Base-by-base conservation (phyloP, 2,888 invertebrate genomes). In the Seladonia tumulorum region DNA sequence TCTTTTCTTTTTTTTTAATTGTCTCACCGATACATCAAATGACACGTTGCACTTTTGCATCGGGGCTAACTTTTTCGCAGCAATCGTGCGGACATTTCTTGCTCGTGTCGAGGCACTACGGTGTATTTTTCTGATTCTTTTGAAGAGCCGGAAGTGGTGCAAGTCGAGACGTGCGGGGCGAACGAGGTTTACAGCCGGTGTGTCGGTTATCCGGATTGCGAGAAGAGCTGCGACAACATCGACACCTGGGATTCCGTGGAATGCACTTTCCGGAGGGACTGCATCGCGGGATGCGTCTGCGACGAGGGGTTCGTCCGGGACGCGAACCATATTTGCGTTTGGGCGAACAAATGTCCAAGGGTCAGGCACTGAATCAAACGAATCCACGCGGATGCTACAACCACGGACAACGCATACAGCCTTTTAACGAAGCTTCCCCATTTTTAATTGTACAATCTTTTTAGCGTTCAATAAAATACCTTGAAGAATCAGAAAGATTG, bases 261-360 rank as follows among this genome's bases (percentile, higher is more conserved):
- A 10, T 92, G 92, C 77, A 22, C 75, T 16, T 86, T 74, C 10
- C 82, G 49, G 72, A 90, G 82, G 79, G 77, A 77, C 7, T 92
- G 92, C 74, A 39, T 89, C n/a, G 83, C 75, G 8, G 93, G 92
- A 53, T 92, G 92, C 79, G 49, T 92, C 66, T 92, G 92, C 81
- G 71, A 73, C 5, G 35, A 83, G 0, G 88, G 86, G 47, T 91
- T 88, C 75, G 91, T 90, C 10, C 89, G 90, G n/a, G 82, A 87
- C 57, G 72, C 82, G 53, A 29, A 75, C 16, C 76, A 87, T 1
- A 12, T 57, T 25, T 90, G 89, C 77, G 25, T 90, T 72, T 57
- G 71, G 79, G 83, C 89, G 29, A 85, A 82, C 53, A 77, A 74
- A 12, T 90, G 90, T 42, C 87, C 88, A 0, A 82, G 82, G 79